phyloP scores from a whole-genome alignment of 2,113 vertebrate genomes.

The Pachypanchax playfairii region DNA sequence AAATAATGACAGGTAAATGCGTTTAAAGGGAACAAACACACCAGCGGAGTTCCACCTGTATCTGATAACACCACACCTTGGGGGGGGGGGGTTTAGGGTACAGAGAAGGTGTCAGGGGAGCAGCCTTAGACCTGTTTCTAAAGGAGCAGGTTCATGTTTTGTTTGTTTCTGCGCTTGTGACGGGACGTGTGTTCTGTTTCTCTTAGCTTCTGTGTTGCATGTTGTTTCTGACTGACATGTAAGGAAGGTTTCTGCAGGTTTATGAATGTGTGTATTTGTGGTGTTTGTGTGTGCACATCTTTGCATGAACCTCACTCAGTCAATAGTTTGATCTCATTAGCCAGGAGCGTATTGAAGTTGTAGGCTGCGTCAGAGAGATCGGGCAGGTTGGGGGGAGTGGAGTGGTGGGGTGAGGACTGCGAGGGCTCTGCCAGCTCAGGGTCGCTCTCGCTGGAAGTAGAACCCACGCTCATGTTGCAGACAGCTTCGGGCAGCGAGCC shows the following conservation, averaged over 20 bases:
- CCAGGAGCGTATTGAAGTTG: constrained; percentile 87
- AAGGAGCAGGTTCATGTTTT: constrained; percentile 55
- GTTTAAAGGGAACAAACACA: constrained; percentile 21
- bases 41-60: constrained; percentile 17
- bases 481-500: constrained; percentile 78
- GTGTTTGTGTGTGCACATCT: constrained; percentile 39
- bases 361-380: constrained; percentile 77
- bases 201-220: constrained; percentile 45
- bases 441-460: constrained; percentile 89
- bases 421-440: constrained; percentile 84
- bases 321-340: constrained; percentile 86
- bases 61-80: constrained; percentile 32
- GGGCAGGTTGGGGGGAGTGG: constrained; percentile 61
- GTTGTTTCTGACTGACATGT: constrained; percentile 40
- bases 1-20: constrained; percentile 21
- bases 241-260: constrained; percentile 51
- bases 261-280: constrained; percentile 39
- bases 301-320: constrained; percentile 83
- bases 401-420: constrained; percentile 67
- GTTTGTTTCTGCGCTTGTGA: constrained; percentile 36
- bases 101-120: constrained; percentile 78
- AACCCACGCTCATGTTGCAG: constrained; percentile 86
- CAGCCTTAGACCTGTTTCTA: constrained; percentile 79
- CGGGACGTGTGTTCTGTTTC: constrained; percentile 27
- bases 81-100: constrained; percentile 35